Evolutionary conservation across 1,140 invertebrate species (phyloP).

Genomic region (Drosophila repleta): DNA sequence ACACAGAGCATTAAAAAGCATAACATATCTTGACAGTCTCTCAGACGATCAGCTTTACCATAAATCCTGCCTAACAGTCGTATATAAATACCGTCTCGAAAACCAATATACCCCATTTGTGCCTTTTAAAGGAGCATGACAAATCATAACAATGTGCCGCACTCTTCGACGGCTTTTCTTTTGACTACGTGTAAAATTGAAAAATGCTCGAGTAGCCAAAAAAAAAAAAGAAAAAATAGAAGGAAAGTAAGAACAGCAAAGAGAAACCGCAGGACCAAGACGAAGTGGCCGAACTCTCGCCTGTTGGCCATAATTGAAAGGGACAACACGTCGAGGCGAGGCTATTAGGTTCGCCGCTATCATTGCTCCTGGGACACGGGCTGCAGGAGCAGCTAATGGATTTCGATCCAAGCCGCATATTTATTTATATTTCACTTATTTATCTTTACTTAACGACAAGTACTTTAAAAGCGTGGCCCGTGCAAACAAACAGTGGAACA

Average conservation of each 20-base stretch:
- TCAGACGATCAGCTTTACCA: no score
- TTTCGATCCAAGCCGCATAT: constrained; percentile 59
- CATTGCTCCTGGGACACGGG: constrained; percentile 75
- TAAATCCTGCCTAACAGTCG: no score
- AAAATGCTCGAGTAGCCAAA: constrained; percentile 70
- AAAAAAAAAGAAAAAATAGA: constrained; percentile 17
- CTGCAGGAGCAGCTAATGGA: constrained; percentile 59
- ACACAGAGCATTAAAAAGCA: no score
- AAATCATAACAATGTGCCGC: constrained; percentile 69
- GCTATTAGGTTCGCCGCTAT: constrained; percentile 78
- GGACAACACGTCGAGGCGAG: constrained; percentile 78
- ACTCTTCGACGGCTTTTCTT: constrained; percentile 53
- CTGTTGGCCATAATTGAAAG: constrained; percentile 71
- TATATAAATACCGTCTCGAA: no score
- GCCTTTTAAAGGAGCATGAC: no score
- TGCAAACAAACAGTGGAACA: constrained; percentile 67
- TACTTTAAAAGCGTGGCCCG: constrained; percentile 61
- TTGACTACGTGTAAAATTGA: constrained; percentile 77
- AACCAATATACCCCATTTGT: no score
- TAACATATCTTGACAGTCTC: no score
- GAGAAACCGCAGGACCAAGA: constrained; percentile 20
- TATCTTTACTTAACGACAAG: constrained; percentile 70
- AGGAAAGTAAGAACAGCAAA: neutral
- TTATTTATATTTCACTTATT: constrained; percentile 73
- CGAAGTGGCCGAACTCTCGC: constrained; percentile 29